Evolutionary conservation across 2,797 vertebrate species (phyloP).

Genomic region (Enteromius afrohamiltoni): DNA sequence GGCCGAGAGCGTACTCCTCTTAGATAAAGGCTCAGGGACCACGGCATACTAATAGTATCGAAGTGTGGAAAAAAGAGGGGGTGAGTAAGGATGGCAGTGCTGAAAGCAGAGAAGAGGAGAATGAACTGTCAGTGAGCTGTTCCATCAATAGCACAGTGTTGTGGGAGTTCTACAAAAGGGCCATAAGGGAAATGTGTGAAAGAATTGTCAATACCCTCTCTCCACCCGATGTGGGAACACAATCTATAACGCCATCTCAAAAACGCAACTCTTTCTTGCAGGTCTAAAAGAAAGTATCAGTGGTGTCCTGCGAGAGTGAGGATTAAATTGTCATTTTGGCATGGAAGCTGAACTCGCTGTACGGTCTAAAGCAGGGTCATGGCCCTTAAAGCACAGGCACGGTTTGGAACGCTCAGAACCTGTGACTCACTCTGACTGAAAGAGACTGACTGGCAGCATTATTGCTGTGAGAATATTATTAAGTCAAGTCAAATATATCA

Average conservation of each 20-base stretch:
- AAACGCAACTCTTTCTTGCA: constrained; percentile 21
- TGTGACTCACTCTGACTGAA: constrained; percentile 40
- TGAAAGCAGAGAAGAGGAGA: constrained; percentile 23
- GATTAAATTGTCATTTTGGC: constrained; percentile 43
- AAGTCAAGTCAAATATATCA: constrained; percentile 26
- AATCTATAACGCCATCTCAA: constrained; percentile 38
- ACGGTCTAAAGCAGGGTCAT: constrained; percentile 41
- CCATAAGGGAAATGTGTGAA: constrained; percentile 26
- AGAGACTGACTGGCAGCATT: constrained; percentile 28
- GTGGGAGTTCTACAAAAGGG: constrained; percentile 16
- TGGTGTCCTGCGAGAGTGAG: constrained; percentile 3
- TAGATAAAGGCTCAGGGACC: constrained; percentile 33
- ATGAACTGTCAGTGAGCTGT: constrained; percentile 40
- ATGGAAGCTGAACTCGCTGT: constrained; percentile 17
- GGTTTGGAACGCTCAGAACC: constrained; percentile 30
- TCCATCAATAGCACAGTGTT: constrained; percentile 36
- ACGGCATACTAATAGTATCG: constrained; percentile 31
- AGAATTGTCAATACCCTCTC: constrained; percentile 36
- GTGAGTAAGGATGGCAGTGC: constrained; percentile 22
- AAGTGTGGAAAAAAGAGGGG: constrained; percentile 27
- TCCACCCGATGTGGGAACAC: constrained; percentile 7
- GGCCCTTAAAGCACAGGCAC: constrained; percentile 24
- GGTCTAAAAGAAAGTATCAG: constrained; percentile 27
- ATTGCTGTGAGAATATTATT: constrained; percentile 20
- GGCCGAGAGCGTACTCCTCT: constrained; percentile 16